A percentile compares a stretch with the other conserved stretches of the same genome.
phyloP scores from a whole-genome alignment of 2,888 invertebrate genomes.

The Margaritifera margaritifera region DNA sequence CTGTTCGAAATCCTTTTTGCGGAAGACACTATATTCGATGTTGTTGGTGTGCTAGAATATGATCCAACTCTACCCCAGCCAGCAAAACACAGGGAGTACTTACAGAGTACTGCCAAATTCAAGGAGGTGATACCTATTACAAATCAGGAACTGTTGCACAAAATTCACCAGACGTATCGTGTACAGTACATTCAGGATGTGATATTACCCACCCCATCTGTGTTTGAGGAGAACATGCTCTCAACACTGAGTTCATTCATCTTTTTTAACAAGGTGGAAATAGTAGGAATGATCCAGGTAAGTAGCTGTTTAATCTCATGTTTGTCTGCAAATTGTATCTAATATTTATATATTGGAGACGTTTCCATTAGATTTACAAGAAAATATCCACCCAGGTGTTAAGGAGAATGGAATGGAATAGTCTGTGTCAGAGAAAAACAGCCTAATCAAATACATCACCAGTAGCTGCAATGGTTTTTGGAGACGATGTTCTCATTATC shows the following conservation, averaged over 20 bases:
- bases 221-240: conserved; percentile 99
- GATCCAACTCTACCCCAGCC: conserved; percentile 82
- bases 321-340: too few relatives aligned
- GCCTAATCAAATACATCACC: too few relatives aligned
- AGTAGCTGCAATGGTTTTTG: too few relatives aligned
- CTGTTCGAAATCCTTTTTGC: conserved; percentile 98
- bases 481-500: too few relatives aligned
- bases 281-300: conserved; percentile 91
- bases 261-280: conserved; percentile 99
- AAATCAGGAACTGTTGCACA: conserved; percentile 93
- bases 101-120: conserved; percentile 87
- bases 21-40: conserved; percentile 91
- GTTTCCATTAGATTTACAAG: too few relatives aligned
- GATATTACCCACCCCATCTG: conserved; percentile 97
- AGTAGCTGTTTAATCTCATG: conserved; percentile 24
- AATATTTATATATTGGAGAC: too few relatives aligned
- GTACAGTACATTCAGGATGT: conserved; percentile 99
- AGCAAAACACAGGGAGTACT: conserved; percentile 91
- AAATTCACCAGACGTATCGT: conserved; percentile 99
- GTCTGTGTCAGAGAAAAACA: too few relatives aligned
- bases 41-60: conserved; percentile 97
- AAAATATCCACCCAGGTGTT: too few relatives aligned
- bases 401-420: background rate
- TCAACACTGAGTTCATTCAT: conserved; percentile 98
- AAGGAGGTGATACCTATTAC: conserved; percentile 88